Conservation (phyloP, 2,888 invertebrate species). For the Tetranychus truncatus region DNA sequence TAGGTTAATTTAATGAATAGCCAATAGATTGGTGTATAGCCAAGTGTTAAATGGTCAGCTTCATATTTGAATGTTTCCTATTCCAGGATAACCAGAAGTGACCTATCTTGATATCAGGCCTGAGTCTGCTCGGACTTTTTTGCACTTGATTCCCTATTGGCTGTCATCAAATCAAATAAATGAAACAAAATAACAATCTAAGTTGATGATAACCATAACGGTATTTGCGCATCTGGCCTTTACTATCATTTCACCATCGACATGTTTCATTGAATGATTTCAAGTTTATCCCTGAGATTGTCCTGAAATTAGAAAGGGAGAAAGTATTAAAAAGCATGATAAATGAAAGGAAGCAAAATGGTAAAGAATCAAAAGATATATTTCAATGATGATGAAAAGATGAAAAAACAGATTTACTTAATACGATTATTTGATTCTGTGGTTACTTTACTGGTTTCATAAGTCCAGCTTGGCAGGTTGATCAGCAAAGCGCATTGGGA, state of each 20-base stretch:
- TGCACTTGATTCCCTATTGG: background rate
- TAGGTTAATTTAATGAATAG: too few species aligned
- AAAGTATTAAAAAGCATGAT: too few species aligned
- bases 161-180: background rate
- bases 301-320: too few species aligned
- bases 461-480: background rate
- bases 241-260: too few species aligned
- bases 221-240: too few species aligned
- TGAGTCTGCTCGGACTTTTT: background rate
- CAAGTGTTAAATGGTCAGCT: too few species aligned
- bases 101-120: background rate
- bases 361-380: background rate
- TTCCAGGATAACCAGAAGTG: background rate
- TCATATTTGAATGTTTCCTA: too few species aligned
- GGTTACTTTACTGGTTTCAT: background rate
- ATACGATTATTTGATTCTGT: background rate
- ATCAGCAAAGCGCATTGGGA: background rate
- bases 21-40: too few species aligned
- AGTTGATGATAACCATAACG: background rate
- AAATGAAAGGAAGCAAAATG: too few species aligned
- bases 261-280: too few species aligned
- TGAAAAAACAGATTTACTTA: background rate
- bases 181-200: background rate
- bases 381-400: background rate
- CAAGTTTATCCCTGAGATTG: too few species aligned